These are phyloP conservation scores for Peromyscus attwateri DNA, from an alignment of 2,797 vertebrate species.

Conservation along the genomic window DNA sequence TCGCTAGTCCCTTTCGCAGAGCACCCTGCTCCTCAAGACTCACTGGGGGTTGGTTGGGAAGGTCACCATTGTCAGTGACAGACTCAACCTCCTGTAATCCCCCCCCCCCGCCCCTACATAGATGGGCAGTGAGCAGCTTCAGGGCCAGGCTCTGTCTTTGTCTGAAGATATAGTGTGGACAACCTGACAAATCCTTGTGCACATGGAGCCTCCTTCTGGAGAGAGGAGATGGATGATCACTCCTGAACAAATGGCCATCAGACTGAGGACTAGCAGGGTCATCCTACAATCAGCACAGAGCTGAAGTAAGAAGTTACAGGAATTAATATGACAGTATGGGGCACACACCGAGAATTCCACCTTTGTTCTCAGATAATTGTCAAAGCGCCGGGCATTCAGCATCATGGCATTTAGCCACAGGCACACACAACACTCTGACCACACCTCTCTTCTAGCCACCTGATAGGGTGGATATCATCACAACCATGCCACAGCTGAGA, in stretches of 20 bases:
- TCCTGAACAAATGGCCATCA: background rate
- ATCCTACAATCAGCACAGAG: background rate
- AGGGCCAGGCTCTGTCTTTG: background rate
- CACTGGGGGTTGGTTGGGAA: background rate
- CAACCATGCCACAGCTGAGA: too few relatives aligned
- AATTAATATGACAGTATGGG: rapidly evolving
- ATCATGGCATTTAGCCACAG: background rate
- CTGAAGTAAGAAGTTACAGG: background rate
- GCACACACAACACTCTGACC: background rate
- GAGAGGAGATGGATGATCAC: background rate
- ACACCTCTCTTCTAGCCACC: background rate
- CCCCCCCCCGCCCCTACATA: background rate
- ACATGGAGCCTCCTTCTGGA: background rate
- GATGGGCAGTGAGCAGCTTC: rapidly evolving
- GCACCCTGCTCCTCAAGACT: background rate
- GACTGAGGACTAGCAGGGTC: background rate
- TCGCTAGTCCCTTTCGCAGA: background rate
- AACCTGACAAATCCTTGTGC: background rate
- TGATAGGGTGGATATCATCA: background rate
- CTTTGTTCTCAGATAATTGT: background rate
- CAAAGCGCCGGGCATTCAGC: background rate
- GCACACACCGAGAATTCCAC: rapidly evolving
- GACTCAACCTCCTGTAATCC: rapidly evolving
- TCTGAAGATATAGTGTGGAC: background rate
- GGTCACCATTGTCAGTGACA: rapidly evolving